phyloP scores from a whole-genome alignment of 64 coral and sea anemone species.

The Catalaphyllia jardinei region DNA sequence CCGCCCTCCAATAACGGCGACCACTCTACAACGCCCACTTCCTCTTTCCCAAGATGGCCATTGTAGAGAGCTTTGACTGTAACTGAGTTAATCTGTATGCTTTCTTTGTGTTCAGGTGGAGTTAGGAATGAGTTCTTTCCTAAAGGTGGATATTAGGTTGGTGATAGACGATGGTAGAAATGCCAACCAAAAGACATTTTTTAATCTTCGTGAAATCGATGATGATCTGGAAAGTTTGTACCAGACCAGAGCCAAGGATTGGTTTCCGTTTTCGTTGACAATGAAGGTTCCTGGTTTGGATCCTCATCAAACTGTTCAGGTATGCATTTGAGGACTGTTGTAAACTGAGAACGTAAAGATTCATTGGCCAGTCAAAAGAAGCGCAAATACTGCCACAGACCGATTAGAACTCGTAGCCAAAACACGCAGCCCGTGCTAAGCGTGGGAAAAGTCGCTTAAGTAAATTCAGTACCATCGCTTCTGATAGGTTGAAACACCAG shows the following conservation, averaged over 20 bases:
- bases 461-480: too few species aligned
- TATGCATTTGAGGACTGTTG: not conserved
- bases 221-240: slow-evolving; percentile 79
- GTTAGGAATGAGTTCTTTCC: slow-evolving; percentile 35
- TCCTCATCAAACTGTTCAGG: slow-evolving; percentile 85
- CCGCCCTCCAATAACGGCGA: too few species aligned
- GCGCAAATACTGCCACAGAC: too few species aligned
- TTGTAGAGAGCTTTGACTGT: too few species aligned
- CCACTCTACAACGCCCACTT: too few species aligned
- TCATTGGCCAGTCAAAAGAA: too few species aligned
- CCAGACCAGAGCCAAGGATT: slow-evolving; percentile 67
- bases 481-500: not conserved
- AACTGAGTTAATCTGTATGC: too few species aligned
- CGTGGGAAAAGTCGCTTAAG: too few species aligned
- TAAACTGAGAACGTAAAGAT: too few species aligned
- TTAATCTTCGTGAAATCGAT: slow-evolving; percentile 47
- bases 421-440: too few species aligned
- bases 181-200: slow-evolving; percentile 23
- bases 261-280: slow-evolving; percentile 84
- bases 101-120: slow-evolving; percentile 54
- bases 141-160: slow-evolving; percentile 73
- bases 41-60: too few species aligned
- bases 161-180: slow-evolving; percentile 71
- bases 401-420: too few species aligned
- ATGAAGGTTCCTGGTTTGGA: slow-evolving; percentile 70